Percentiles rank a stretch among this genome's conserved stretches.
Conservation (phyloP, 2,888 invertebrate genomes). For the Aphidius colemani region DNA sequence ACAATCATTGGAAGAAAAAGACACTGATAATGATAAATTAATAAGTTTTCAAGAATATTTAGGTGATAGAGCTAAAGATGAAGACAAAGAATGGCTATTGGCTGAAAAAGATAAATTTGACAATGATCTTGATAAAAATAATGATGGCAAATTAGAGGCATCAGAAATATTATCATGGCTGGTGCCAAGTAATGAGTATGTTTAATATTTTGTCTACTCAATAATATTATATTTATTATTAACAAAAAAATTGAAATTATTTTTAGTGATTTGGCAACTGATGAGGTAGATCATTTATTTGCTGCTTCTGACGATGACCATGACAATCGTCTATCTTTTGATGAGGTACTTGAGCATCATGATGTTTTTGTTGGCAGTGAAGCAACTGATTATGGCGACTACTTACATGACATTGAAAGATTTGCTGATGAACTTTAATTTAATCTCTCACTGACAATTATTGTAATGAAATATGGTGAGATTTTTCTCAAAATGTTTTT, state of each 20-base stretch:
- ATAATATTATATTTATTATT: constrained; percentile 15
- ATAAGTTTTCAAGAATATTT: constrained; percentile 86
- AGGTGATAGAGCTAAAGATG: constrained; percentile 70
- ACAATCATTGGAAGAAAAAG: constrained; percentile 86
- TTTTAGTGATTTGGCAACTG: constrained; percentile 79
- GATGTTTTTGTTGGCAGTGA: constrained; percentile 92
- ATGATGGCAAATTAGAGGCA: constrained; percentile 78
- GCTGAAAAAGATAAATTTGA: constrained; percentile 84
- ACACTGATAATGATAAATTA: constrained; percentile 80
- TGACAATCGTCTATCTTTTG: constrained; percentile 77
- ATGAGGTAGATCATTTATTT: constrained; percentile 90
- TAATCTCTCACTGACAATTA: too few species aligned
- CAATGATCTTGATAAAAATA: constrained; percentile 81
- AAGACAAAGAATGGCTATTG: constrained; percentile 73
- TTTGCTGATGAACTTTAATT: constrained; percentile 76
- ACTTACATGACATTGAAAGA: constrained; percentile 77
- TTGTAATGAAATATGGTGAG: too few species aligned
- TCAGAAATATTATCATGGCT: constrained; percentile 88
- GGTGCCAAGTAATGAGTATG: constrained; percentile 87
- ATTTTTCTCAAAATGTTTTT: too few species aligned
- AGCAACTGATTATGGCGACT: constrained; percentile 86
- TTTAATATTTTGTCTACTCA: background rate
- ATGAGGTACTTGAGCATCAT: constrained; percentile 83
- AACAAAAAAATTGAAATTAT: too few species aligned
- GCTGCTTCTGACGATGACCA: constrained; percentile 84